Conservation (phyloP, 2,888 invertebrate species). For the Rhagophthalmus giganteus region DNA sequence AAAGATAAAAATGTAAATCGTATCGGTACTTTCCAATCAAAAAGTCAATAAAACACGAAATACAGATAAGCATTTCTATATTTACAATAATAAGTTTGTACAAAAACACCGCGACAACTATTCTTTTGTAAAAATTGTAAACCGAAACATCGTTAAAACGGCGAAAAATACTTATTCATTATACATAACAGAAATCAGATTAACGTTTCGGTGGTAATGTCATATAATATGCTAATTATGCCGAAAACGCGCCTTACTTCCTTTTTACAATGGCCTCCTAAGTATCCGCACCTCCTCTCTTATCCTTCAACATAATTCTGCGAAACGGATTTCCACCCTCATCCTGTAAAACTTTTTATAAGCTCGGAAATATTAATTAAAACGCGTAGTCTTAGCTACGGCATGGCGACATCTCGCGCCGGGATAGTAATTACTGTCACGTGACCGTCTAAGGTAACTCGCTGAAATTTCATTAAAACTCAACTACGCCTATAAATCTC, state of each 20-base stretch:
- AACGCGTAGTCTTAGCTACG: conserved; percentile 40
- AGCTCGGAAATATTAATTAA: conserved; percentile 50
- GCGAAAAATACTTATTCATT: conserved; percentile 21
- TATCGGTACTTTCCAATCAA: too few relatives aligned
- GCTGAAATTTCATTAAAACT: conserved; percentile 59
- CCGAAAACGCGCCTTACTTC: conserved; percentile 29
- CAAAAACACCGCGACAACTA: too few relatives aligned
- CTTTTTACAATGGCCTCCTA: conserved; percentile 32
- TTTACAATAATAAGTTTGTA: too few relatives aligned
- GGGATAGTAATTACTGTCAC: conserved; percentile 44
- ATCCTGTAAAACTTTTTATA: conserved; percentile 40
- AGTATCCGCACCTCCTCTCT: conserved; percentile 32
- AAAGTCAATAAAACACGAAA: too few relatives aligned
- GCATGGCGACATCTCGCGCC: conserved; percentile 38
- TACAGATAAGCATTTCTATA: too few relatives aligned
- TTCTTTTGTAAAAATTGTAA: not conserved
- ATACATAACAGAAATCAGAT: conserved; percentile 30
- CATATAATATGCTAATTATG: conserved; percentile 39
- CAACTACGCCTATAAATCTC: conserved; percentile 59
- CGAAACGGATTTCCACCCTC: conserved; percentile 35
- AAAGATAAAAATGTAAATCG: too few relatives aligned
- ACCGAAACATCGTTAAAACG: conserved; percentile 11
- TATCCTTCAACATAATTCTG: conserved; percentile 31
- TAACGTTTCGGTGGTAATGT: conserved; percentile 32
- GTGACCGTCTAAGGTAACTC: conserved; percentile 42